A percentile compares a stretch with the other conserved stretches of the same genome.
Conservation (phyloP, 2,113 vertebrate genomes). For the Zosterops japonicus region DNA sequence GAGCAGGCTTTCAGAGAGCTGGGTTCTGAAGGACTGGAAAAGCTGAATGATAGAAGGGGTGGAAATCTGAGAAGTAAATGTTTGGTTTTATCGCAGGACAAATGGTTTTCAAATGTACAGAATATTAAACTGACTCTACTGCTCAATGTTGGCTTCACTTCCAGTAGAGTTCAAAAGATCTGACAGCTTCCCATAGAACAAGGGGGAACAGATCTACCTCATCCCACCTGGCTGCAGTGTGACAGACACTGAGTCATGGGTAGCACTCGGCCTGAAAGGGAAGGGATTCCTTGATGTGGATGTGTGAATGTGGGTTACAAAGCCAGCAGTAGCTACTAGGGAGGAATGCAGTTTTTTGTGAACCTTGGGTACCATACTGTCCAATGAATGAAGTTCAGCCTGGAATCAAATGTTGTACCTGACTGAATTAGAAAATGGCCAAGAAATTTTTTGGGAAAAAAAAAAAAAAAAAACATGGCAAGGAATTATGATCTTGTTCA, state of each 20-base stretch:
- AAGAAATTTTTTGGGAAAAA: neutral
- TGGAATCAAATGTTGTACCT: neutral
- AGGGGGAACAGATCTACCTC: neutral
- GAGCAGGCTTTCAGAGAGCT: neutral
- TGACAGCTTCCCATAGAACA: neutral
- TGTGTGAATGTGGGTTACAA: neutral
- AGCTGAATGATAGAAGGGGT: neutral
- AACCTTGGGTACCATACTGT: neutral
- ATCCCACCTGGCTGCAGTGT: neutral
- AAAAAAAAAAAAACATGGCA: neutral
- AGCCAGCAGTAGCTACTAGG: neutral
- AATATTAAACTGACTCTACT: neutral
- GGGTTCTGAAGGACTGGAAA: neutral
- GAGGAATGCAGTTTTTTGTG: neutral
- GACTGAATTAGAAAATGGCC: neutral
- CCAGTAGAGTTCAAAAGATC: neutral
- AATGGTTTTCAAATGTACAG: neutral
- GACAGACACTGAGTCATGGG: neutral
- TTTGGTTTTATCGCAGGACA: neutral
- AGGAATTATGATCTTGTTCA: neutral
- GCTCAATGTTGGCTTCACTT: neutral
- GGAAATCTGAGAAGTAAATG: neutral
- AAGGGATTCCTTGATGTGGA: neutral
- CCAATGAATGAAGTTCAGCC: neutral
- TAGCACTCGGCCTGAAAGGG: neutral